Conservation (phyloP, 2,113 vertebrate species). For the Ceuthmochares aereus region DNA sequence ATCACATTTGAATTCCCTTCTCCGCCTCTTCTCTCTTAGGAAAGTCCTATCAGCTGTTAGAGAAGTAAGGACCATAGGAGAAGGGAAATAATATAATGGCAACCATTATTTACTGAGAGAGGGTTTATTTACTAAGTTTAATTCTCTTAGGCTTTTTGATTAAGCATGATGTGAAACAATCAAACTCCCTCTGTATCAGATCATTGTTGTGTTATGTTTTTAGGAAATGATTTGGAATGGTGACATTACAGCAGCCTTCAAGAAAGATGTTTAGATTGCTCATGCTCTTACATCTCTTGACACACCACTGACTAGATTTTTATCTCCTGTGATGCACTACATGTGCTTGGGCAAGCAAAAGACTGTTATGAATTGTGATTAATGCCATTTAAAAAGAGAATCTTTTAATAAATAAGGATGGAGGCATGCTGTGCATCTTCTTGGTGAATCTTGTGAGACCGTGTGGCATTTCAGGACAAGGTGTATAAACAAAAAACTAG, state of each 20-base stretch:
- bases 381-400: not conserved
- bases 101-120: not conserved
- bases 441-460: not conserved
- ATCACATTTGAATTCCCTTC: not conserved
- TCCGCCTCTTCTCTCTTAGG: not conserved
- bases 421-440: not conserved
- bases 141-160: not conserved
- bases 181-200: not conserved
- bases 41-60: not conserved
- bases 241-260: not conserved
- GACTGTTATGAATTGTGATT: not conserved
- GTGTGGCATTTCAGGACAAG: not conserved
- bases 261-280: not conserved
- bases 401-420: not conserved
- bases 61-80: not conserved
- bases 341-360: not conserved
- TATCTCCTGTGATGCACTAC: not conserved
- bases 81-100: not conserved
- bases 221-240: not conserved
- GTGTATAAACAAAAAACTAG: not conserved
- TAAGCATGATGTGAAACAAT: not conserved
- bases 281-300: not conserved
- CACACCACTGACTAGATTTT: not conserved
- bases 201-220: not conserved
- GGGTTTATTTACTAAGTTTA: not conserved